Conservation (phyloP, 2,797 vertebrate genomes). For the Sitta carolinensis region DNA sequence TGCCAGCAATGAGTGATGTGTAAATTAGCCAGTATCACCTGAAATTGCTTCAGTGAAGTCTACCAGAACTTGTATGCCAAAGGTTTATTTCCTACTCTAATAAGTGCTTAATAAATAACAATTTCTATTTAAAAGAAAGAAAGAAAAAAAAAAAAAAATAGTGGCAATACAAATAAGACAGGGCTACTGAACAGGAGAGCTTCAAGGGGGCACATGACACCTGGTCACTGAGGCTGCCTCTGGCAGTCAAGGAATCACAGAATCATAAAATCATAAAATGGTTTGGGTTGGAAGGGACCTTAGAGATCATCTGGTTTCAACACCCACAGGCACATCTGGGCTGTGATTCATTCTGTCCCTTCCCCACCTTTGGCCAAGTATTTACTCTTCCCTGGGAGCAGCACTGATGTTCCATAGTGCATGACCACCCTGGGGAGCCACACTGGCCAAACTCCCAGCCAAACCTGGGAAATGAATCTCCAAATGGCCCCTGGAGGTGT, state of each 20-base stretch:
- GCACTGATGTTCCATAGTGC: accelerated
- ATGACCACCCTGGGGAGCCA: neutral
- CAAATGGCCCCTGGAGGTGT: neutral
- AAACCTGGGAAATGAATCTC: neutral
- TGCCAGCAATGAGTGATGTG: neutral
- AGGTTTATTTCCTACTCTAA: neutral
- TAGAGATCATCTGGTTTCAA: neutral
- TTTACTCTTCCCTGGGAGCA: neutral
- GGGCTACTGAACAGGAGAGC: neutral
- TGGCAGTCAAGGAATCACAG: neutral
- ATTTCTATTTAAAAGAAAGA: neutral
- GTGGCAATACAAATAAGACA: neutral
- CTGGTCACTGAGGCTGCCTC: neutral
- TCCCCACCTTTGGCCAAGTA: neutral
- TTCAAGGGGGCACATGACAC: neutral
- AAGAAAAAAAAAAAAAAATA: too few species aligned
- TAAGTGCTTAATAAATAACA: neutral
- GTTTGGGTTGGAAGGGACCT: neutral
- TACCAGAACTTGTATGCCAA: neutral
- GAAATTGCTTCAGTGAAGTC: neutral
- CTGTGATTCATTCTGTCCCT: neutral
- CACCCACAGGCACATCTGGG: neutral
- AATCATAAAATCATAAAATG: neutral
- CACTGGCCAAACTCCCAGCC: neutral
- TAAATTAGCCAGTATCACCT: neutral